Conservation (phyloP, 2,113 vertebrate genomes). For the Collichthys lucidus region DNA sequence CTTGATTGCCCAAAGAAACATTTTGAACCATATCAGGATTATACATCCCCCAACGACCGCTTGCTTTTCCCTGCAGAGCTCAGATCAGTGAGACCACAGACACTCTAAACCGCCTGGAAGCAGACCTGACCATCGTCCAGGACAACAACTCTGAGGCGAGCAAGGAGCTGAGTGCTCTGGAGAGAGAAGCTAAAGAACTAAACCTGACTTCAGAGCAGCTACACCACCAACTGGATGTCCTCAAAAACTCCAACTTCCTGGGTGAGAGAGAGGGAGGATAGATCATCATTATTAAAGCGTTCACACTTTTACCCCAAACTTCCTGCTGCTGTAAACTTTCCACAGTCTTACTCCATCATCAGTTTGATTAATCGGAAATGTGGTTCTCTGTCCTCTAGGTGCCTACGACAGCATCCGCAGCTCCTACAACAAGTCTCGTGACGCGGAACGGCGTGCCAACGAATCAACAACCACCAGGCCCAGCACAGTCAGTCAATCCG, state of each 20-base stretch:
- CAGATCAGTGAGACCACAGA: conserved; percentile 91
- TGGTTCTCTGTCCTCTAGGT: conserved; percentile 77
- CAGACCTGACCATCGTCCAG: conserved; percentile 89
- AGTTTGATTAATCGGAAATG: not conserved
- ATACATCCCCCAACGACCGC: not conserved
- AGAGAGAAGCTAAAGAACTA: conserved; percentile 89
- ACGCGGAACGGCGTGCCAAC: conserved; percentile 88
- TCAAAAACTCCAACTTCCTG: conserved; percentile 96
- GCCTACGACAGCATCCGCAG: conserved; percentile 94
- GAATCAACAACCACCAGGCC: conserved; percentile 82
- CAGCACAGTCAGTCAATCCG: conserved; percentile 88
- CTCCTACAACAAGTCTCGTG: conserved; percentile 86
- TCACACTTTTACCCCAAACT: not conserved
- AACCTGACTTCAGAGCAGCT: conserved; percentile 91
- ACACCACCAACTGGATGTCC: conserved; percentile 87
- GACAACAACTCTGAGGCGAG: conserved; percentile 93
- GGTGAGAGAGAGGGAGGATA: conserved; percentile 80
- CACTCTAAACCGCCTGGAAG: conserved; percentile 89
- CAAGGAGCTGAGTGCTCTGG: conserved; percentile 88
- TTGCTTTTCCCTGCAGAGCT: conserved; percentile 73
- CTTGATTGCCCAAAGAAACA: not conserved
- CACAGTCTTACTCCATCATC: not conserved
- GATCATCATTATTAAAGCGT: not conserved
- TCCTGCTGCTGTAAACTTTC: not conserved
- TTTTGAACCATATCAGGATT: not conserved